Conservation (phyloP, 2,888 invertebrate genomes). For the Rugalucina vietnamica region DNA sequence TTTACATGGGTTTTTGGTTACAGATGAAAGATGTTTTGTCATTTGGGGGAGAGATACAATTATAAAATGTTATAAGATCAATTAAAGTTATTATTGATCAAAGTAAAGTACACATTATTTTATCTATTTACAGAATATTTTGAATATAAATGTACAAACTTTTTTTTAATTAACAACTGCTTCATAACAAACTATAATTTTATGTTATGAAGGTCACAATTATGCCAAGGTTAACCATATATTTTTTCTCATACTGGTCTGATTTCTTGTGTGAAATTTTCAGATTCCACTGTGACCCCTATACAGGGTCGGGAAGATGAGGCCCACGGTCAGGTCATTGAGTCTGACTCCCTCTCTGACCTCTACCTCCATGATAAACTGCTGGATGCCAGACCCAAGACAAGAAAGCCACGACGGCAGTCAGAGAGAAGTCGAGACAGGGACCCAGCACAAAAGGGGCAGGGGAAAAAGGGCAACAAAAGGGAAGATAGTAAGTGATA, state of each 20-base stretch:
- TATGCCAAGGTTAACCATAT: too few relatives aligned
- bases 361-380: constrained; percentile 56
- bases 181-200: too few relatives aligned
- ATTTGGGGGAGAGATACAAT: too few relatives aligned
- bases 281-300: constrained; percentile 72
- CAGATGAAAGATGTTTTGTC: too few relatives aligned
- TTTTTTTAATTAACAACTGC: not conserved
- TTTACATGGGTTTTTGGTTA: too few relatives aligned
- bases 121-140: too few relatives aligned
- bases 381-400: constrained; percentile 36
- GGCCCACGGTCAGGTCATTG: constrained; percentile 67
- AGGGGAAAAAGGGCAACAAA: not conserved
- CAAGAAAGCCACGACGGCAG: constrained; percentile 21
- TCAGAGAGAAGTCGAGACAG: constrained; percentile 30
- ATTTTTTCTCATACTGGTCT: too few relatives aligned
- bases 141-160: too few relatives aligned
- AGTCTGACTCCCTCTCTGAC: constrained; percentile 71
- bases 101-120: too few relatives aligned
- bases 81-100: too few relatives aligned
- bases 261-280: not conserved
- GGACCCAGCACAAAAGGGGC: not conserved
- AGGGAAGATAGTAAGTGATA: constrained; percentile 23
- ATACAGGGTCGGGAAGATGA: constrained; percentile 63
- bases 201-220: too few relatives aligned
- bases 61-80: too few relatives aligned